phyloP scores from a whole-genome alignment of 2,797 vertebrate species.

The Sarcoramphus papa region DNA sequence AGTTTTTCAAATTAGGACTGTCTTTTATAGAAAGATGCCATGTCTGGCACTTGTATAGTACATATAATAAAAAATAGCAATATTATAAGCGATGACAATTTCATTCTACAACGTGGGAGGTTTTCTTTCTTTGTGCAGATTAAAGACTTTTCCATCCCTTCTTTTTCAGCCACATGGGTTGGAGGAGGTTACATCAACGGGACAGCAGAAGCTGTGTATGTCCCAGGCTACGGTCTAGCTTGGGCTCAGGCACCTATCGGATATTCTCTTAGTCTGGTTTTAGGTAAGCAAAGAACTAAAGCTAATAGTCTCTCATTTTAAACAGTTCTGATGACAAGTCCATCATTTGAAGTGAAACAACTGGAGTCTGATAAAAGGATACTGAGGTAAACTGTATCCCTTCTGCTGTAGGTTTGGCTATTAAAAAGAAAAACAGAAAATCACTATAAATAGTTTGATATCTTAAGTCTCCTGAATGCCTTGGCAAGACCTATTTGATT shows the following conservation, averaged over 20 bases:
- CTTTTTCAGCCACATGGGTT: conserved; percentile 92
- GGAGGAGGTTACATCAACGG: conserved; percentile 98
- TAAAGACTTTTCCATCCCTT: background rate
- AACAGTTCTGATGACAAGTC: background rate
- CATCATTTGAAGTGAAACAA: background rate
- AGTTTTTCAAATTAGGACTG: background rate
- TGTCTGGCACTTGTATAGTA: background rate
- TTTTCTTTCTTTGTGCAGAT: background rate
- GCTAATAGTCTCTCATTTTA: background rate
- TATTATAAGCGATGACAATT: background rate
- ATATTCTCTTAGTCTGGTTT: conserved; percentile 90
- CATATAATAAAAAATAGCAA: background rate
- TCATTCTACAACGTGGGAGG: background rate
- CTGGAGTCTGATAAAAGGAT: background rate
- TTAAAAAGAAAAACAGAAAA: background rate
- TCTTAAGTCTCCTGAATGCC: background rate
- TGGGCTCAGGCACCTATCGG: conserved; percentile 98
- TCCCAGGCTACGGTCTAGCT: conserved; percentile 87
- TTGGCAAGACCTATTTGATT: background rate
- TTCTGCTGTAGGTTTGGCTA: background rate
- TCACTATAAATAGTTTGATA: background rate
- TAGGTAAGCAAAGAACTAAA: conserved; percentile 81
- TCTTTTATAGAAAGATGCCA: background rate
- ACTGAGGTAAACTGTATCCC: background rate
- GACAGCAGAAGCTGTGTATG: conserved; percentile 94